Evolutionary conservation across 64 coral and sea anemone species (phyloP).

Genomic region (Cladopsammia gracilis): DNA sequence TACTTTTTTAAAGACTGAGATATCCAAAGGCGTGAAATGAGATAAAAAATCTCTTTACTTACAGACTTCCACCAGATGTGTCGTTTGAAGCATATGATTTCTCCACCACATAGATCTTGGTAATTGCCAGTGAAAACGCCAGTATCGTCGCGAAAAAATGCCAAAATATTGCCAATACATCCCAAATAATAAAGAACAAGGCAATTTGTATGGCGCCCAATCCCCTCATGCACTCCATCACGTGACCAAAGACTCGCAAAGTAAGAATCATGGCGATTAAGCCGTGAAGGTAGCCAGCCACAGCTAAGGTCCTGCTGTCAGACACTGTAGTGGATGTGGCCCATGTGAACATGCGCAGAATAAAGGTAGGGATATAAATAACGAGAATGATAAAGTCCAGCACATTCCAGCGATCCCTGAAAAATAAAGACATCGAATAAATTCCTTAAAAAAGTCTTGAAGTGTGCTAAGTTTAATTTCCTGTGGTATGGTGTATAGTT

Average conservation of each 20-base stretch:
- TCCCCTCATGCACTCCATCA: background rate
- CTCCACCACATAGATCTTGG: background rate
- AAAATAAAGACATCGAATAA: too few species aligned
- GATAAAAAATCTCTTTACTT: too few species aligned
- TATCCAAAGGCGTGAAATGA: too few species aligned
- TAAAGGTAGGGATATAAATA: background rate
- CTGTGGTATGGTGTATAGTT: too few species aligned
- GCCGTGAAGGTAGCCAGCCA: background rate
- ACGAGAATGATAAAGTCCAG: background rate
- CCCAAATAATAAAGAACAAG: background rate
- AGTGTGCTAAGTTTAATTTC: too few species aligned
- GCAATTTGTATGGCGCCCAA: constrained; percentile 5
- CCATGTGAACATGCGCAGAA: constrained; percentile 10
- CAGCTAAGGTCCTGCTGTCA: background rate
- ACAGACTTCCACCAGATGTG: too few species aligned
- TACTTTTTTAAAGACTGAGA: too few species aligned
- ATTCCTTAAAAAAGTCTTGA: too few species aligned
- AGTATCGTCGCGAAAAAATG: background rate
- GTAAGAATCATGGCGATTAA: background rate
- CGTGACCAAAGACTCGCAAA: background rate
- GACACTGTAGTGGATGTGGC: background rate
- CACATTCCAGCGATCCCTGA: constrained; percentile 9
- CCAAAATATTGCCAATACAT: background rate
- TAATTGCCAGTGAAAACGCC: background rate
- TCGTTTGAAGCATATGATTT: background rate